Percentiles rank a stretch among this genome's conserved stretches.
phyloP scores from a whole-genome alignment of 2,797 vertebrate species.

The Mus caroli region DNA sequence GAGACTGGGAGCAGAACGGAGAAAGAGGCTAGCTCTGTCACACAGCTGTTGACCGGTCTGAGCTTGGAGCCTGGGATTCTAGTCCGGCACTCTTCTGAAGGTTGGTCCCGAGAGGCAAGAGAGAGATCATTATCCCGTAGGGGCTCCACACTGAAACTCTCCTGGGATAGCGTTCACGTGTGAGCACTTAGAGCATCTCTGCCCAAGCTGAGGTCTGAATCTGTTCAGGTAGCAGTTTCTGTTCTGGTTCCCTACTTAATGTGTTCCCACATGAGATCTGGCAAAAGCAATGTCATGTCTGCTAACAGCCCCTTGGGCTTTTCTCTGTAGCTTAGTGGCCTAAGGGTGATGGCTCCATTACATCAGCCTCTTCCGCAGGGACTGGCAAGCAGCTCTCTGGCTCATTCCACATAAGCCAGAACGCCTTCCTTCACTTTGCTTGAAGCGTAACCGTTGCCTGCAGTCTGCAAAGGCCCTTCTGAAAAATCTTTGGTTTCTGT shows the following conservation, averaged over 20 bases:
- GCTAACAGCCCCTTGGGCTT: slow-evolving; percentile 41
- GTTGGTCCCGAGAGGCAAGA: not conserved
- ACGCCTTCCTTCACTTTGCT: not conserved
- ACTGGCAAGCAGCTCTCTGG: slow-evolving; percentile 11
- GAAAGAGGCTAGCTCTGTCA: not conserved
- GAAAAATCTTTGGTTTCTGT: slow-evolving; percentile 31
- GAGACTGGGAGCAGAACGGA: not conserved
- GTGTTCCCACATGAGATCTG: slow-evolving; percentile 53
- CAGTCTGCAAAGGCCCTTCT: not conserved
- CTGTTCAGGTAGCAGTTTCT: not conserved
- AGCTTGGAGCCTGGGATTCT: not conserved
- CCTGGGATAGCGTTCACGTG: not conserved
- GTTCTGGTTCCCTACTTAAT: slow-evolving; percentile 57
- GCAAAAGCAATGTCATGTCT: slow-evolving; percentile 56
- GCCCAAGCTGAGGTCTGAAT: not conserved
- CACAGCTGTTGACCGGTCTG: not conserved
- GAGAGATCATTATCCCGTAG: not conserved
- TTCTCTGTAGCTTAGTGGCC: not conserved
- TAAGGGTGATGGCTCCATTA: slow-evolving; percentile 44
- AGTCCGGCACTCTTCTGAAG: not conserved
- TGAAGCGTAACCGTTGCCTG: not conserved
- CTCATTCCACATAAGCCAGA: slow-evolving; percentile 32
- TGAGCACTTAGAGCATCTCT: not conserved
- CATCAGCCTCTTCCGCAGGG: slow-evolving; percentile 63
- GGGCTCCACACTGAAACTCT: not conserved